phyloP scores from a whole-genome alignment of 92 coral and sea anemone genomes.

The Heteractis magnifica region DNA sequence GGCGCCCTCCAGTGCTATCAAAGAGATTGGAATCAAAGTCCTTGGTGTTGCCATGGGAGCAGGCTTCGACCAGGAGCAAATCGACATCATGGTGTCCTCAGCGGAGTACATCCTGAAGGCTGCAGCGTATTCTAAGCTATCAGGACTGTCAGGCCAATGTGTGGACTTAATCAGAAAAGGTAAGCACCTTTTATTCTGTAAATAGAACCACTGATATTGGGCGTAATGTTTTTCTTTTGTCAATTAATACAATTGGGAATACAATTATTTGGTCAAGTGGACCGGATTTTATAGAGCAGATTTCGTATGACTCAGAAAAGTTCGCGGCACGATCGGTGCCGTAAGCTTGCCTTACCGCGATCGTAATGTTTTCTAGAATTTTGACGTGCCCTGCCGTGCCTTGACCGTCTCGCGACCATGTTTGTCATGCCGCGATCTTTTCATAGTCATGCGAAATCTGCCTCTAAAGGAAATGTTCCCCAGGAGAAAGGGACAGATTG shows the following conservation, averaged over 20 bases:
- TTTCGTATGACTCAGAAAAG: too few relatives aligned
- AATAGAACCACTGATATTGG: neutral
- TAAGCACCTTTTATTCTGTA: conserved; percentile 1
- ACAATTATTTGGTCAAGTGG: neutral
- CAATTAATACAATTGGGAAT: neutral
- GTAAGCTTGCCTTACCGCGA: too few relatives aligned
- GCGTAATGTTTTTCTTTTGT: neutral
- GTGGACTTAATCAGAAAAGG: conserved; percentile 54
- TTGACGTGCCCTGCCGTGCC: too few relatives aligned
- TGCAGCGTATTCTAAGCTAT: conserved; percentile 39
- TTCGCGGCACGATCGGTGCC: too few relatives aligned
- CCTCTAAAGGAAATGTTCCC: too few relatives aligned
- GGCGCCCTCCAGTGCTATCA: conserved; percentile 40
- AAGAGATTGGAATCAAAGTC: conserved; percentile 50
- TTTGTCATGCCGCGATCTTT: too few relatives aligned
- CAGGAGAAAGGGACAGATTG: too few relatives aligned
- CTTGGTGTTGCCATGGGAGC: conserved; percentile 70
- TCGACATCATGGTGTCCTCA: conserved; percentile 63
- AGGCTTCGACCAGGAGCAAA: conserved; percentile 44
- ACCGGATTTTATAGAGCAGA: too few relatives aligned
- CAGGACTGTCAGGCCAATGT: conserved; percentile 49
- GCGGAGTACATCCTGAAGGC: conserved; percentile 49
- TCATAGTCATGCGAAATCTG: too few relatives aligned
- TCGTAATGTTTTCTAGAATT: too few relatives aligned
- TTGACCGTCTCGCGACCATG: too few relatives aligned